Conservation (phyloP, 2,888 invertebrate species). For the Eledone cirrhosa region DNA sequence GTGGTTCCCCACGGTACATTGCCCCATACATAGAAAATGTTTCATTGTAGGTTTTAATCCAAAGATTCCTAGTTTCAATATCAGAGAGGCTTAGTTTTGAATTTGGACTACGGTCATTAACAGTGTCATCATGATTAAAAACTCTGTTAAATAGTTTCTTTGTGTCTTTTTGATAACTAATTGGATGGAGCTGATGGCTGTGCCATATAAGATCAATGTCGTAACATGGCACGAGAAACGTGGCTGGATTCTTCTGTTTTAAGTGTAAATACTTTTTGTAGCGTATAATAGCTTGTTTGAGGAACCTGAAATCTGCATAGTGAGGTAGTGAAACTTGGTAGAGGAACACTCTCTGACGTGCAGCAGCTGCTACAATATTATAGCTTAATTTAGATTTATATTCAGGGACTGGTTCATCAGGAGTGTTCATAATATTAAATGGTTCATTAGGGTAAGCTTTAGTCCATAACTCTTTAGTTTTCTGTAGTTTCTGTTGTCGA, state of each 20-base stretch:
- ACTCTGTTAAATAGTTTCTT: constrained; percentile 58
- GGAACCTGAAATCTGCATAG: constrained; percentile 66
- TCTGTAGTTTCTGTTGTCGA: constrained; percentile 52
- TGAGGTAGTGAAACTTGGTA: constrained; percentile 70
- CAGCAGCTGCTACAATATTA: constrained; percentile 65
- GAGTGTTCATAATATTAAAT: constrained; percentile 48
- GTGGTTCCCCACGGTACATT: constrained; percentile 68
- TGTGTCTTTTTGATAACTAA: constrained; percentile 60
- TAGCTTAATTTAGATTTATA: constrained; percentile 56
- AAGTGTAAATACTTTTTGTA: constrained; percentile 67
- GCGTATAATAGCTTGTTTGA: constrained; percentile 65
- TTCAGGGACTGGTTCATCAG: constrained; percentile 32
- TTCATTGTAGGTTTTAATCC: constrained; percentile 66
- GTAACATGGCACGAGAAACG: constrained; percentile 69
- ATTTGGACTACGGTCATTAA: constrained; percentile 67
- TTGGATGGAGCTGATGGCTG: constrained; percentile 68
- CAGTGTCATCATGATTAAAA: constrained; percentile 69
- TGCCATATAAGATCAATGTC: constrained; percentile 70
- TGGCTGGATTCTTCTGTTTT: constrained; percentile 66
- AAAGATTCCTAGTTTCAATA: constrained; percentile 66
- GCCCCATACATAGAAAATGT: constrained; percentile 66
- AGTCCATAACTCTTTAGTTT: constrained; percentile 54
- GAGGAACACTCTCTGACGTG: constrained; percentile 68
- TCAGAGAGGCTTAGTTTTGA: constrained; percentile 67
- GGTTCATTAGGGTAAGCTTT: constrained; percentile 56